Conservation (phyloP, 2,113 vertebrate genomes). For the Scophthalmus maximus region DNA sequence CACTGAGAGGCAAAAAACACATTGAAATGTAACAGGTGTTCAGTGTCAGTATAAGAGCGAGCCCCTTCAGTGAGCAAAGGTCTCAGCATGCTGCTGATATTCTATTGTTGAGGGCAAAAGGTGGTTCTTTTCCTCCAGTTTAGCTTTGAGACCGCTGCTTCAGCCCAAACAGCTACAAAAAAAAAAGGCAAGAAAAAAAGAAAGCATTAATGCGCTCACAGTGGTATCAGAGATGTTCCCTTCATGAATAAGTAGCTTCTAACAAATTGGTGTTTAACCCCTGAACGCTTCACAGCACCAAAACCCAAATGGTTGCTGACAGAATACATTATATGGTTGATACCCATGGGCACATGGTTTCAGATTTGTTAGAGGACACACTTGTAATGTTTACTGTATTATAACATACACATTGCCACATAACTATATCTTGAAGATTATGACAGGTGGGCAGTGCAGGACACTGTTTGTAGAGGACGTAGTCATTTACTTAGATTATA, state of each 20-base stretch:
- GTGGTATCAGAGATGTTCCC: conserved; percentile 27
- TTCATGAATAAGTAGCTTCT: conserved; percentile 41
- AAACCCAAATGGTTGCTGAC: conserved; percentile 2
- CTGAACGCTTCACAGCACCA: conserved; percentile 40
- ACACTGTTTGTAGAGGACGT: conserved; percentile 3
- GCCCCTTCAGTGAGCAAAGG: conserved; percentile 54
- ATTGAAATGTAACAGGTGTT: conserved; percentile 67
- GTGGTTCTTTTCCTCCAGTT: conserved; percentile 44
- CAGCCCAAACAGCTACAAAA: conserved; percentile 19
- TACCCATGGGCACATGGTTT: neutral
- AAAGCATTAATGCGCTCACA: conserved; percentile 9
- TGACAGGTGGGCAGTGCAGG: conserved; percentile 16
- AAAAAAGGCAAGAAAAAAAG: neutral
- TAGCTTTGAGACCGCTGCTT: conserved; percentile 47
- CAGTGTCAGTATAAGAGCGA: conserved; percentile 32
- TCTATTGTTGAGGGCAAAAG: conserved; percentile 59
- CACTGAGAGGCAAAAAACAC: conserved; percentile 31
- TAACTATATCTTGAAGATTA: too few species aligned
- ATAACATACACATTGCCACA: too few species aligned
- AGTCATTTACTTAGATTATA: neutral
- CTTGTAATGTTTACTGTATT: too few species aligned
- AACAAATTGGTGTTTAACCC: conserved; percentile 58
- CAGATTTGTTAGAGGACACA: neutral
- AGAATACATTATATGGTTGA: conserved; percentile 3
- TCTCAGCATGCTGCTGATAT: conserved; percentile 52